A percentile compares a stretch with the other conserved stretches of the same genome.
Conservation (phyloP, 2,113 vertebrate species). For the Alouatta palliata region DNA sequence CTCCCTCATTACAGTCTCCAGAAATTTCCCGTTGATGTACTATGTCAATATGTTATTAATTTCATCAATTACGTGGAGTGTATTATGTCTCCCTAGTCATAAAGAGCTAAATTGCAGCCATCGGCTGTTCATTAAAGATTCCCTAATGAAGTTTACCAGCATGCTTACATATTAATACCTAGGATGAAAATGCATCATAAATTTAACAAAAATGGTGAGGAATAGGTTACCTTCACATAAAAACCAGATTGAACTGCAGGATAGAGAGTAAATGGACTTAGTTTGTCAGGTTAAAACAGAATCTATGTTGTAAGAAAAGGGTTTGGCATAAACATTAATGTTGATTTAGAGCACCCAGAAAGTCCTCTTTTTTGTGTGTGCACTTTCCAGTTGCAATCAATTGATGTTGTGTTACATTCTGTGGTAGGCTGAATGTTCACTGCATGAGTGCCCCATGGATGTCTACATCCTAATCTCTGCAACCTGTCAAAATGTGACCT, state of each 20-base stretch:
- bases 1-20: slow-evolving; percentile 21
- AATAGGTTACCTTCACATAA: slow-evolving; percentile 74
- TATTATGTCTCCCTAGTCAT: slow-evolving; percentile 62
- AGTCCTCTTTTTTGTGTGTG: not conserved
- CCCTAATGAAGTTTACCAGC: slow-evolving; percentile 79
- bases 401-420: fast-evolving
- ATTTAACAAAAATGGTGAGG: slow-evolving; percentile 58
- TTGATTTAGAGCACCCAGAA: fast-evolving
- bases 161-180: slow-evolving; percentile 78
- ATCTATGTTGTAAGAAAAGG: not conserved
- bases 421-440: not conserved
- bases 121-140: slow-evolving; percentile 80
- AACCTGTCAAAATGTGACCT: not conserved
- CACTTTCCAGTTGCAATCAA: no score
- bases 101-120: slow-evolving; percentile 74
- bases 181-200: slow-evolving; percentile 76
- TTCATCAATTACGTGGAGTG: slow-evolving; percentile 70
- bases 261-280: slow-evolving; percentile 4
- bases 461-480: not conserved
- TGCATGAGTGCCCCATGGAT: fast-evolving
- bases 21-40: slow-evolving; percentile 78
- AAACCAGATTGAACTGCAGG: not conserved
- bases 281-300: not conserved
- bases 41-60: slow-evolving; percentile 70
- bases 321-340: fast-evolving